Conservation (phyloP, 2,888 invertebrate genomes). For the Nomada lathburiana region DNA sequence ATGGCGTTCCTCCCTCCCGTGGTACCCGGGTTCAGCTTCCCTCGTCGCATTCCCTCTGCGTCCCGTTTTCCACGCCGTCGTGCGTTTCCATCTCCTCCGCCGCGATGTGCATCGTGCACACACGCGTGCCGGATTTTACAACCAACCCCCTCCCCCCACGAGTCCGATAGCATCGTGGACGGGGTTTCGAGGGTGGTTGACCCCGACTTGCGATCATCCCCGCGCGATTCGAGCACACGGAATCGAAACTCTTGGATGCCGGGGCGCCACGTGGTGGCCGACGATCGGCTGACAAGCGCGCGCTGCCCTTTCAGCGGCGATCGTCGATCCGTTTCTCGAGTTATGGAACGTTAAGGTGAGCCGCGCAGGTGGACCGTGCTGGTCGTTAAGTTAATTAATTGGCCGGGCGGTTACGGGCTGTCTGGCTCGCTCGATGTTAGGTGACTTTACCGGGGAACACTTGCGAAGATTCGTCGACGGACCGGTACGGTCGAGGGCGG, state of each 20-base stretch:
- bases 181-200: slow-evolving; percentile 42
- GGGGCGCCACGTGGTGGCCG: not conserved
- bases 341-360: slow-evolving; percentile 41
- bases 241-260: slow-evolving; percentile 43
- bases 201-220: slow-evolving; percentile 49
- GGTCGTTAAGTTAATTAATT: slow-evolving; percentile 81
- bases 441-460: slow-evolving; percentile 16
- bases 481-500: not conserved
- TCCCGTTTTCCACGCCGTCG: not conserved
- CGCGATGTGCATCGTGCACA: not conserved
- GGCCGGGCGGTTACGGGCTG: slow-evolving; percentile 44
- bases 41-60: slow-evolving; percentile 6
- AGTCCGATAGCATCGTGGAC: slow-evolving; percentile 31
- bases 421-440: slow-evolving; percentile 14
- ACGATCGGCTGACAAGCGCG: slow-evolving; percentile 25
- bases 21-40: not conserved
- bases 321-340: slow-evolving; percentile 23
- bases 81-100: slow-evolving; percentile 3
- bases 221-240: slow-evolving; percentile 40
- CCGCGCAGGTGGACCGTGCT: slow-evolving; percentile 39
- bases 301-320: slow-evolving; percentile 5
- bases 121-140: not conserved
- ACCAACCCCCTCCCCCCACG: not conserved
- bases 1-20: slow-evolving; percentile 44
- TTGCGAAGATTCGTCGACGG: slow-evolving; percentile 33